Evolutionary conservation across 2,888 invertebrate genomes (phyloP).

Genomic region (Emesis furor): DNA sequence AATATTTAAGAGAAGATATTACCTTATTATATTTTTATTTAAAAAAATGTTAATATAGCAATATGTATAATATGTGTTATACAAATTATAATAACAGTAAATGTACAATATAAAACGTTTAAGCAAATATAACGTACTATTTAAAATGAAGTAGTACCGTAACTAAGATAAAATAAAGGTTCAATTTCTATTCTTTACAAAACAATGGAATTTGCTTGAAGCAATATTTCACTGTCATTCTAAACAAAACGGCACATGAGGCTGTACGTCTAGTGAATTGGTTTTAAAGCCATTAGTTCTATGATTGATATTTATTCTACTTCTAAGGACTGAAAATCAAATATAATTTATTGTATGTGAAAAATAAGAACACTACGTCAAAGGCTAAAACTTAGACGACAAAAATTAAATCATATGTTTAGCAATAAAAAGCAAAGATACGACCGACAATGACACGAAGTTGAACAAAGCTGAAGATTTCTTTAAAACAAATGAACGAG

Average conservation of each 20-base stretch:
- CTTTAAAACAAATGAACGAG: slow-evolving; percentile 46
- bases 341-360: neutral
- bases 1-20: too few species aligned
- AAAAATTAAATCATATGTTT: neutral
- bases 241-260: slow-evolving; percentile 43
- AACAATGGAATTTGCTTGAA: slow-evolving; percentile 16
- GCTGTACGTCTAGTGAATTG: slow-evolving; percentile 68
- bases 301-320: slow-evolving; percentile 54
- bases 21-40: too few species aligned
- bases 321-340: neutral
- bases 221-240: slow-evolving; percentile 41
- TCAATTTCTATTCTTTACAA: slow-evolving; percentile 5
- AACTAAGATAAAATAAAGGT: slow-evolving; percentile 6
- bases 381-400: neutral
- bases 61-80: too few species aligned
- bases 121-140: neutral
- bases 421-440: slow-evolving; percentile 19
- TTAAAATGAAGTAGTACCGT: slow-evolving; percentile 6
- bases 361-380: neutral
- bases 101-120: neutral
- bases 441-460: neutral
- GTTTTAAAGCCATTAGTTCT: slow-evolving; percentile 66
- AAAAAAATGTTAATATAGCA: neutral
- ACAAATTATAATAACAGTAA: too few species aligned
- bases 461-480: slow-evolving; percentile 1